These are phyloP conservation scores for Lingula anatina DNA, from an alignment of 2,888 invertebrate species.

Conservation along the genomic window DNA sequence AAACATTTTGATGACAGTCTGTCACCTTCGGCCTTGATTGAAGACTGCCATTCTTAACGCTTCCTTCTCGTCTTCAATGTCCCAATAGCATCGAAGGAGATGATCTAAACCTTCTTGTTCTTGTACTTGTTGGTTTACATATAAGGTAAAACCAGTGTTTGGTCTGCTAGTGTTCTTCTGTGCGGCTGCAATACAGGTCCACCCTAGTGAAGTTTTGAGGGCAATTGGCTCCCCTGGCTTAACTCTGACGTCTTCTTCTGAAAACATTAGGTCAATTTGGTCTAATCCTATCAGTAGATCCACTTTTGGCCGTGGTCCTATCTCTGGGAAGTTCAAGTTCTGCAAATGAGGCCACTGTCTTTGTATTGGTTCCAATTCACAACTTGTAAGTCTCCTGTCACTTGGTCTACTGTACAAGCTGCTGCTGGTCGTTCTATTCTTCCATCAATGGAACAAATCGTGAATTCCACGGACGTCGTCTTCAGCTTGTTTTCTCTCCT, in stretches of 20 bases:
- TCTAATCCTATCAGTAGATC: not conserved
- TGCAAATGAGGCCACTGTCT: not conserved
- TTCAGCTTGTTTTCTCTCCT: no score
- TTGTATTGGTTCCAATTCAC: not conserved
- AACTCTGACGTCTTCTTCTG: not conserved
- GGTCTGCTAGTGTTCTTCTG: no score
- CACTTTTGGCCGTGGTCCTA: not conserved
- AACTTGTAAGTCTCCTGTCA: not conserved
- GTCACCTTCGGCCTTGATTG: not conserved
- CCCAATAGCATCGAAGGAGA: no score
- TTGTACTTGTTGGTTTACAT: no score
- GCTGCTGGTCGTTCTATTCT: not conserved
- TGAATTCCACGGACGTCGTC: no score
- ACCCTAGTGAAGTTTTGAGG: not conserved
- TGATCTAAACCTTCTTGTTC: no score
- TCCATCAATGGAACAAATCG: no score
- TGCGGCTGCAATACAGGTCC: not conserved
- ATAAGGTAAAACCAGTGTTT: no score
- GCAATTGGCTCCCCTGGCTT: not conserved
- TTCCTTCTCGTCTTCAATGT: no score
- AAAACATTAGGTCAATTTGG: not conserved
- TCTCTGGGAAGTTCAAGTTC: not conserved
- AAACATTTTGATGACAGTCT: constrained; percentile 3
- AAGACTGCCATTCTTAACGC: no score
- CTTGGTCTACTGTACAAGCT: not conserved